These are phyloP conservation scores for Desmodus rotundus DNA, from an alignment of 2,113 vertebrate species.

Conservation along the genomic window DNA sequence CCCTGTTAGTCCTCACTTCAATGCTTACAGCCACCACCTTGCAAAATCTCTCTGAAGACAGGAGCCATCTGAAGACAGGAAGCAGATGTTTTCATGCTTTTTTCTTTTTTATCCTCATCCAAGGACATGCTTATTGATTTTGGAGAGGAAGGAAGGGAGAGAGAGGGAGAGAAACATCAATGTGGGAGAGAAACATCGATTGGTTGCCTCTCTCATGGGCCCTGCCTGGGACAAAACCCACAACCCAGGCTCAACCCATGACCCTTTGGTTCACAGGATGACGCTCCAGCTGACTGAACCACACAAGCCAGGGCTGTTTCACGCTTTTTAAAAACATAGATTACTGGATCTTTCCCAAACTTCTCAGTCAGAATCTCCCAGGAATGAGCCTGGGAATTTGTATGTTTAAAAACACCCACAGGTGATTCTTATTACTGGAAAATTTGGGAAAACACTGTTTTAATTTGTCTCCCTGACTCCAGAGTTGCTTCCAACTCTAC, in stretches of 20 bases:
- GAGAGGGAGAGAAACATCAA: no score
- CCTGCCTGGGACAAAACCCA: no score
- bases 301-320: neutral
- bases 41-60: neutral
- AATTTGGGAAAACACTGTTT: neutral
- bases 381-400: neutral
- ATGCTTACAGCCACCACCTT: neutral
- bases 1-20: neutral
- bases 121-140: no score
- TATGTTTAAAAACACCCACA: neutral
- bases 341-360: neutral
- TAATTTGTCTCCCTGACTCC: neutral
- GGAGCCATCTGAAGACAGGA: neutral
- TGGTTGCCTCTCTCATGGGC: no score
- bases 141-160: no score
- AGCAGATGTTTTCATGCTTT: neutral
- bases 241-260: no score
- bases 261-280: no score
- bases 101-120: neutral
- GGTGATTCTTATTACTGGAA: neutral
- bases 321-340: neutral
- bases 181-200: no score
- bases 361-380: neutral
- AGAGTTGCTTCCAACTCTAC: neutral
- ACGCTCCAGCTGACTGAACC: no score